phyloP scores from a whole-genome alignment of 2,888 invertebrate species.

The Epistrophe grossulariae region DNA sequence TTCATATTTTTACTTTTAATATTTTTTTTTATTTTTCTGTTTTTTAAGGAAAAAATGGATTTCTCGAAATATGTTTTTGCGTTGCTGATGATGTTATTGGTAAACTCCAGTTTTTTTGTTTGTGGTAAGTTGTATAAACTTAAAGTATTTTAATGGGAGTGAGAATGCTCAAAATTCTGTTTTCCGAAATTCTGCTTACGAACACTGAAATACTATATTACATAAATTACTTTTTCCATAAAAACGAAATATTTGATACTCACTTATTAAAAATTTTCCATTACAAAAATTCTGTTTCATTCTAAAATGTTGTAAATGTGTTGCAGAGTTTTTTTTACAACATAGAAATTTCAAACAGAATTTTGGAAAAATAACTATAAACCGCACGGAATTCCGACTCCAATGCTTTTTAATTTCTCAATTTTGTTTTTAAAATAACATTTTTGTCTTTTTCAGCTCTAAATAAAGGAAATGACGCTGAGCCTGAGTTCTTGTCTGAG shows the following conservation, averaged over 20 bases:
- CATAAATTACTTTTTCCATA: too few species aligned
- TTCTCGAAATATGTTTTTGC: slow-evolving; percentile 24
- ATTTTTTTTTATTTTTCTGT: background rate
- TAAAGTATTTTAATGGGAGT: background rate
- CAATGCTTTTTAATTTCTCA: background rate
- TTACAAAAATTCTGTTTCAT: too few species aligned
- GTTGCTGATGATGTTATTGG: background rate
- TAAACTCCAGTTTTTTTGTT: background rate
- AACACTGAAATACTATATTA: too few species aligned
- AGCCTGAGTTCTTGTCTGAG: slow-evolving; percentile 93
- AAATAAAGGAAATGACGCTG: slow-evolving; percentile 87
- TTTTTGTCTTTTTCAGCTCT: slow-evolving; percentile 86
- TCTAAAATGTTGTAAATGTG: too few species aligned
- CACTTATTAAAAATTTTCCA: too few species aligned
- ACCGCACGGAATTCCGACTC: too few species aligned
- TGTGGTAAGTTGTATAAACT: slow-evolving; percentile 15
- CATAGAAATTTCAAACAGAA: too few species aligned
- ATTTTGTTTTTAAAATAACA: background rate
- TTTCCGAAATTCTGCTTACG: too few species aligned
- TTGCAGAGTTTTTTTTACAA: too few species aligned
- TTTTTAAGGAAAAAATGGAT: slow-evolving; percentile 28
- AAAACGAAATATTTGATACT: too few species aligned
- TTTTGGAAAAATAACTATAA: too few species aligned
- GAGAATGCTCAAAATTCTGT: too few species aligned
- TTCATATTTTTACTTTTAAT: background rate